Base-by-base conservation (phyloP, 1,140 invertebrate species). In the Lordiphosa stackelbergi region DNA sequence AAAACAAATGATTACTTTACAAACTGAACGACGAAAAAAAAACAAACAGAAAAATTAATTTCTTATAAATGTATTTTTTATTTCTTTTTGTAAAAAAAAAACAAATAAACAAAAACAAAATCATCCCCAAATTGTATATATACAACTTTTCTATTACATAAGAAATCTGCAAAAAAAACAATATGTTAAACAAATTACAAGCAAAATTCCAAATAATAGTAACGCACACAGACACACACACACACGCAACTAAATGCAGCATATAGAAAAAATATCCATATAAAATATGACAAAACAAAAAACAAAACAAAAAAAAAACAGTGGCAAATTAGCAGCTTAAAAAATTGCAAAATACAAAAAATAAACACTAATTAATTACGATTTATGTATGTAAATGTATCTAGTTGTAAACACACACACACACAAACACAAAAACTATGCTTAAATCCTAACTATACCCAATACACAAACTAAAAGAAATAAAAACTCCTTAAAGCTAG, bases 381-480 rank as follows among this genome's bases (percentile, higher is more conserved):
- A 74, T 70, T 71, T 74, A 73, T 78, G 65, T 73, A 78, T 79
- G 55, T 65, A 65, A 47, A 72, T 77, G 68, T 77, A 69, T 36
- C 72, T 79, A 79, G 69, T 42, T 78, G 70, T 70, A 73, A 66
- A 46, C 59, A 72, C 65, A 65, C 42, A 66, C 38, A 74, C 53
- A 58, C 66, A 79, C 69, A 38, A 61, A 58, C 61, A 65, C 35
- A 66, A 69, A 64, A 52, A 71, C 69, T 79, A 78, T 78, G 74
- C 74, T 79, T 78, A 78, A 79, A 79, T 63, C 74, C 75, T 74
- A 79, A 79, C 74, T 81, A 66, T 66, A 46, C 11, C 28, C 28
- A 45, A 12, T 3, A 53, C 19, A 55, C 19, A 42, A 31, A 41
- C 51, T 24, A 28, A 56, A 36, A 35, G 13, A 46, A 48, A 47